These are phyloP conservation scores for Buceros bicornis DNA, from an alignment of 2,797 vertebrate genomes.

Conservation along the genomic window DNA sequence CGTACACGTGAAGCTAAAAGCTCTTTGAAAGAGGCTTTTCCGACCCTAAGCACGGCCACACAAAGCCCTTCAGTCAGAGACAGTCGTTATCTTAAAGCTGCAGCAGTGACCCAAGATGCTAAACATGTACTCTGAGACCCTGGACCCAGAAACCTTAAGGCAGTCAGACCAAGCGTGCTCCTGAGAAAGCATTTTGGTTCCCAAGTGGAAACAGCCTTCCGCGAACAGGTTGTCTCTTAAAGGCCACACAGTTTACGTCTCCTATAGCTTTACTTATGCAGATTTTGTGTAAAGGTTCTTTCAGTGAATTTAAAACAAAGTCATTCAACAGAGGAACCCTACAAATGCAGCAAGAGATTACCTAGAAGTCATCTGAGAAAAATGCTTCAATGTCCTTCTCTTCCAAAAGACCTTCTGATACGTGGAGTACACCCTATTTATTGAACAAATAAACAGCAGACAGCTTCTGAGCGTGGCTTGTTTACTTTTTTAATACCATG, in stretches of 20 bases:
- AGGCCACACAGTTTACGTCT: not conserved
- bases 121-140: not conserved
- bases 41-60: not conserved
- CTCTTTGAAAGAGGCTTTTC: not conserved
- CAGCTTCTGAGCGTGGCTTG: not conserved
- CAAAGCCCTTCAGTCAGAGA: not conserved
- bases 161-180: not conserved
- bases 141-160: not conserved
- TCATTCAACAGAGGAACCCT: not conserved
- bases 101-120: rapidly evolving
- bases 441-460: not conserved
- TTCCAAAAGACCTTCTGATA: not conserved
- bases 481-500: not conserved
- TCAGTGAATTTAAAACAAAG: constrained; percentile 5
- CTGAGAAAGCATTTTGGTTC: not conserved
- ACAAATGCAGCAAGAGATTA: not conserved
- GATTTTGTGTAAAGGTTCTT: constrained; percentile 1
- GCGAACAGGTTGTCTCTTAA: not conserved
- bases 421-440: not conserved
- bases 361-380: not conserved
- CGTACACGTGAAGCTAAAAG: not conserved
- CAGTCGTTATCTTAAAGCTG: not conserved
- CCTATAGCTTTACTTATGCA: not conserved
- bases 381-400: constrained; percentile 22
- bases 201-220: not conserved